Conservation (phyloP, 2,797 vertebrate species). For the Pteropus rufus region DNA sequence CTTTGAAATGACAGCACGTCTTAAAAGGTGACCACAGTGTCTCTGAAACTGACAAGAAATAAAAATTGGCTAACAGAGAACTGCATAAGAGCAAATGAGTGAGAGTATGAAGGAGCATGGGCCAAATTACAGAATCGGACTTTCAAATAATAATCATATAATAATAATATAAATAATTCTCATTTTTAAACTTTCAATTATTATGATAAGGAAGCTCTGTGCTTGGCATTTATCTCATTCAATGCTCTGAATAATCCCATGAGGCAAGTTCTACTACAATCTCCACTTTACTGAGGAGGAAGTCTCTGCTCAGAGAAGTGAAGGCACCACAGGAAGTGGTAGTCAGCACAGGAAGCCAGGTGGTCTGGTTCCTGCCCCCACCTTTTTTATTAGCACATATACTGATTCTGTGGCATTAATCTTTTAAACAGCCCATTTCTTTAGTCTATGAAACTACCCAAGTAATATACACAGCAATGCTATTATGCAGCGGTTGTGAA, state of each 20-base stretch:
- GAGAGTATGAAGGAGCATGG: rapidly evolving
- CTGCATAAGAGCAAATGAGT: background rate
- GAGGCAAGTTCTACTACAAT: background rate
- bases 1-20: slow-evolving; percentile 71
- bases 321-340: background rate
- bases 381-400: background rate
- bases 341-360: background rate
- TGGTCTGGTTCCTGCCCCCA: background rate
- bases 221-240: background rate
- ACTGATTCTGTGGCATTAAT: background rate
- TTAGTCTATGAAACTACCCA: rapidly evolving
- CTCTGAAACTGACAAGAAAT: slow-evolving; percentile 44
- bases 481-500: background rate
- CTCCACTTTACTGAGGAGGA: background rate
- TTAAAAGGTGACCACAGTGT: slow-evolving; percentile 21
- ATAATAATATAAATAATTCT: background rate
- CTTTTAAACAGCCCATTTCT: background rate
- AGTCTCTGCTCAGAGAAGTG: background rate
- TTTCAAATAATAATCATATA: background rate
- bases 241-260: background rate
- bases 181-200: background rate
- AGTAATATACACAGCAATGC: background rate
- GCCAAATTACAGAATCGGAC: background rate
- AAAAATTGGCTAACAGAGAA: background rate
- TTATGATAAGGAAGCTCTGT: background rate